Conservation (phyloP, 2,113 vertebrate genomes). For the human (Homo sapiens) region DNA sequence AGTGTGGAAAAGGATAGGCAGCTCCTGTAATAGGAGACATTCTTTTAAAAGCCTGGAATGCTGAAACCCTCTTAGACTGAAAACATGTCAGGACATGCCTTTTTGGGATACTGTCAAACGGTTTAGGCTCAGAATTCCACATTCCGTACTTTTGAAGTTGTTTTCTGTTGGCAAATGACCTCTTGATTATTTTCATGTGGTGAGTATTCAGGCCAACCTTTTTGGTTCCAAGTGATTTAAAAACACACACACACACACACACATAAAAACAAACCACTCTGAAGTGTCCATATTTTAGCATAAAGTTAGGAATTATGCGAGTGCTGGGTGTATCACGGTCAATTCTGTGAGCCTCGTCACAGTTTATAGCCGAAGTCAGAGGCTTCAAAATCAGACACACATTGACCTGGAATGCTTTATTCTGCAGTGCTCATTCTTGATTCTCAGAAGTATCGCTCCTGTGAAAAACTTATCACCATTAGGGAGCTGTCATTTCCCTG, state of each 20-base stretch:
- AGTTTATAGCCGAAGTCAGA: not conserved
- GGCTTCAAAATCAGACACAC: not conserved
- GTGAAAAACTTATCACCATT: not conserved
- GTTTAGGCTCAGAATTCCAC: constrained; percentile 78
- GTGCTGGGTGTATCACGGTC: not conserved
- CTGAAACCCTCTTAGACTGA: constrained; percentile 76
- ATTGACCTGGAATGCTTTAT: not conserved
- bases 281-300: constrained; percentile 48
- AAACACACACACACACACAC: no score
- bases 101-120: constrained; percentile 76
- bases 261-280: not conserved
- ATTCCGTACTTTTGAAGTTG: constrained; percentile 68
- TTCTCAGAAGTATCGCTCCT: not conserved
- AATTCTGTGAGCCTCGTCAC: not conserved
- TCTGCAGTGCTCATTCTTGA: not conserved
- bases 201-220: constrained; percentile 75
- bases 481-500: not conserved
- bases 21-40: constrained; percentile 75
- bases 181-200: constrained; percentile 79
- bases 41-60: constrained; percentile 75
- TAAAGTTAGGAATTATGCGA: not conserved
- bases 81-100: constrained; percentile 79
- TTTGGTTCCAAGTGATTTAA: constrained; percentile 57
- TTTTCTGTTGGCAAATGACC: constrained; percentile 65
- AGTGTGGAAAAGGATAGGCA: constrained; percentile 68